Evolutionary conservation across 2,888 invertebrate genomes (phyloP).

Genomic region (Mesoligia furuncula): DNA sequence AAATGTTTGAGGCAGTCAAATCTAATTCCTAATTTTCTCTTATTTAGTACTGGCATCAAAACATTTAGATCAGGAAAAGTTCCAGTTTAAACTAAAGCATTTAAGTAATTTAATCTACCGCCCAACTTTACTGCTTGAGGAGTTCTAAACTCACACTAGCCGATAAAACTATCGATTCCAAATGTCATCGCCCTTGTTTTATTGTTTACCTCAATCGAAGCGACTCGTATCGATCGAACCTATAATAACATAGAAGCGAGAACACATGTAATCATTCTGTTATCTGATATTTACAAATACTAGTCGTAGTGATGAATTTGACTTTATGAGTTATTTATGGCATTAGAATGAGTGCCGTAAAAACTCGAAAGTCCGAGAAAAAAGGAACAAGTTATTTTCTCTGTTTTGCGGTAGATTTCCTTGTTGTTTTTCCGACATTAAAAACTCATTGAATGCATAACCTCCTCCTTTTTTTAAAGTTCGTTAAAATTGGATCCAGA

Average conservation of each 20-base stretch:
- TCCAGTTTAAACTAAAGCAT: not conserved
- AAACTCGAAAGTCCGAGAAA: not conserved
- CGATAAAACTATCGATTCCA: constrained; percentile 51
- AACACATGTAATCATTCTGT: constrained; percentile 47
- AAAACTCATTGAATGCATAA: not conserved
- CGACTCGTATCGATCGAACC: constrained; percentile 17
- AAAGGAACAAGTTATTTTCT: not conserved
- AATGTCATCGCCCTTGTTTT: constrained; percentile 52
- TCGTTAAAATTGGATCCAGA: not conserved
- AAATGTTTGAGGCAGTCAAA: too few species aligned
- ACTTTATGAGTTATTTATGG: constrained; percentile 35
- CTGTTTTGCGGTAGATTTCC: not conserved
- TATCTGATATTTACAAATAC: constrained; percentile 34
- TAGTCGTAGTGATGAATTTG: constrained; percentile 23
- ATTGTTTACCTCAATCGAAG: constrained; percentile 39
- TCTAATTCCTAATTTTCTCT: not conserved
- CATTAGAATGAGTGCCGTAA: constrained; percentile 4
- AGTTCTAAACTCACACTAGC: constrained; percentile 25
- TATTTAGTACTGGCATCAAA: too few species aligned
- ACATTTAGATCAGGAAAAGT: not conserved
- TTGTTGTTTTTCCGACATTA: not conserved
- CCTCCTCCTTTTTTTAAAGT: not conserved
- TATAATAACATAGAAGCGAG: constrained; percentile 18
- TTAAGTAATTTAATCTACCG: not conserved
- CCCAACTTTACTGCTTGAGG: not conserved